Evolutionary conservation across 2,113 vertebrate species (phyloP), one percentile per base, ranked within the genome.

Genomic region (Microcebus murinus): DNA sequence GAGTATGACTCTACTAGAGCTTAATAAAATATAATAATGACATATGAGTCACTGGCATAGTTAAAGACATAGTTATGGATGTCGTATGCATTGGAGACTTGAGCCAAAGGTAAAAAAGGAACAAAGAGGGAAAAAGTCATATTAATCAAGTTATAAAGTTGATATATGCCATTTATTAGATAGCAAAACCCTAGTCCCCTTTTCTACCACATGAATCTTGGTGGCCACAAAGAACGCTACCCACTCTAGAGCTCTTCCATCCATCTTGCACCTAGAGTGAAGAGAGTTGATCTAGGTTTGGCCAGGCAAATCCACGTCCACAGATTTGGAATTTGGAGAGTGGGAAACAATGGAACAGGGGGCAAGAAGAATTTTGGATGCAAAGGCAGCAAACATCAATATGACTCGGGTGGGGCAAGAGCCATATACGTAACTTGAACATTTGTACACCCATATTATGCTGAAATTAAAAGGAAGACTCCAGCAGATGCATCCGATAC

Each of bases 21-120:
- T 61, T 57, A 87, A 59, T 4, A 63, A 50, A 90, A 50, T 97
- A 90, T 52, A 63, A 42, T 10, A 87, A 48, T 39, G 17, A 48
- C 59, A 48, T n/a, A n/a, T 2, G 18, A 74, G 6, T 73, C 29
- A 85, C 3, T 61, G 9, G 20, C 9, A 20, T 57, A 52, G 18
- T 55, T 71, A 2, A 93, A 61, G 50, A 15, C 36, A 59, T 39
- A 29, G 21, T 3, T 25, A 59, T 2, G 21, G 14, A 57, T 57
- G 10, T n/a, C 8, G 0, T 45, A 67, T 27, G 23, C 36, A 25
- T 11, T 57, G 17, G 21, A 79, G 36, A 67, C 67, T 6, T 59
- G 13, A 21, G 1, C 3, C 34, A 5, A 92, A 34, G 5, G 9
- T 31, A 63, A 86, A 67, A 63, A 11, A 77, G 13, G 15, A 71